Percentiles rank a stretch among this genome's conserved stretches.
Evolutionary conservation across 2,797 vertebrate species (phyloP).

Genomic region (Rousettus madagascariensis): DNA sequence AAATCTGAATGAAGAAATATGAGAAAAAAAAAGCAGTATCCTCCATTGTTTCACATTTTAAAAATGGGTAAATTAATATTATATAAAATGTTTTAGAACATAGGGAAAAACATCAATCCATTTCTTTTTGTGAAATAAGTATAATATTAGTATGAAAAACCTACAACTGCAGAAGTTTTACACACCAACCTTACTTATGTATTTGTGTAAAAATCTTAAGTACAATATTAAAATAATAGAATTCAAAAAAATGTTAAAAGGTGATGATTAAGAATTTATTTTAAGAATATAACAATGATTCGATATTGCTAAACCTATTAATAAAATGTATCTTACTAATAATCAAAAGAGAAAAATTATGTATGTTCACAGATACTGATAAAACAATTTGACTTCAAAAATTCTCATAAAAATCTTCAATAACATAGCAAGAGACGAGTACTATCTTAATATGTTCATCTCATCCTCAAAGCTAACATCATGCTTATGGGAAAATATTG

Average conservation of each 20-base stretch:
- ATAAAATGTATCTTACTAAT: background rate
- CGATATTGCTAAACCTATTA: background rate
- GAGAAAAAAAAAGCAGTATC: background rate
- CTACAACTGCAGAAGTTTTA: background rate
- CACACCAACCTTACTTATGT: background rate
- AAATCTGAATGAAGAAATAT: background rate
- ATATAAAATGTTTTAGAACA: background rate
- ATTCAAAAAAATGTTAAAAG: background rate
- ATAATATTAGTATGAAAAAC: background rate
- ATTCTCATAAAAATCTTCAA: background rate
- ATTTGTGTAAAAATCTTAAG: conserved; percentile 30
- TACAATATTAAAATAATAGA: background rate
- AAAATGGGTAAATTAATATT: background rate
- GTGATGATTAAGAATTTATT: background rate
- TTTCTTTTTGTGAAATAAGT: background rate
- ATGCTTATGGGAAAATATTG: background rate
- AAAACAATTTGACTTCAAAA: background rate
- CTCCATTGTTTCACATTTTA: background rate
- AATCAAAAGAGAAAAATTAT: background rate
- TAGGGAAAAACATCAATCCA: background rate
- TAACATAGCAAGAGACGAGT: background rate
- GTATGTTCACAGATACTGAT: background rate
- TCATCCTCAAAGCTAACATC: background rate
- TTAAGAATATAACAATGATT: background rate
- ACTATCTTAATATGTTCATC: background rate